Conservation (phyloP, 2,888 invertebrate genomes). For the Luperina nickerlii region DNA sequence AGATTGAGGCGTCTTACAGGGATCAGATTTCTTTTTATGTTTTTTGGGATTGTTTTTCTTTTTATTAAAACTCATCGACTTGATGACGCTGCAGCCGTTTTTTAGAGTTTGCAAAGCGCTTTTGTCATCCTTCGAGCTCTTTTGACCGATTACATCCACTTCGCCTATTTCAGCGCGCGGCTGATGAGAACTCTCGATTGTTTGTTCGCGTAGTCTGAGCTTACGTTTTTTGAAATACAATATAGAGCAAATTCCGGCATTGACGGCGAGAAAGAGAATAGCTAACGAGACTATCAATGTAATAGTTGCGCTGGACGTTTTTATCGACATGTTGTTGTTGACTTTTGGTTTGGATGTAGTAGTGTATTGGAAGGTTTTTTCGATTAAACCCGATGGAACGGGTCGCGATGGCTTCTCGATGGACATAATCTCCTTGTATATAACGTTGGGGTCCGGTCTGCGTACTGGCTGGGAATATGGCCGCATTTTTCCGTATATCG, state of each 20-base stretch:
- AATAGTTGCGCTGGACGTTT: slow-evolving; percentile 91
- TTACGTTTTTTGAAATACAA: slow-evolving; percentile 92
- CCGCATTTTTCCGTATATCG: slow-evolving; percentile 77
- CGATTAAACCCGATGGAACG: slow-evolving; percentile 78
- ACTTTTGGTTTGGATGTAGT: slow-evolving; percentile 77
- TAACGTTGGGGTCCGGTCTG: slow-evolving; percentile 76
- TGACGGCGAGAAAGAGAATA: slow-evolving; percentile 93
- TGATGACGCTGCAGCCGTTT: slow-evolving; percentile 91
- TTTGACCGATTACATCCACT: slow-evolving; percentile 87
- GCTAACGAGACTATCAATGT: slow-evolving; percentile 92
- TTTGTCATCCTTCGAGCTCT: slow-evolving; percentile 85
- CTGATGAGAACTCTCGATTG: slow-evolving; percentile 84
- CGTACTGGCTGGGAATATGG: slow-evolving; percentile 75
- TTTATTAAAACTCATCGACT: slow-evolving; percentile 89
- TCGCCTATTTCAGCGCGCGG: slow-evolving; percentile 88
- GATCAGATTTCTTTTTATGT: slow-evolving; percentile 88
- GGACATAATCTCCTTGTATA: slow-evolving; percentile 84
- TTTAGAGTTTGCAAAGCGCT: slow-evolving; percentile 85
- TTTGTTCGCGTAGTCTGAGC: slow-evolving; percentile 87
- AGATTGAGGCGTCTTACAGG: slow-evolving; percentile 90
- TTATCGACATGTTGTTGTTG: slow-evolving; percentile 79
- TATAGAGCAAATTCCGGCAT: slow-evolving; percentile 92
- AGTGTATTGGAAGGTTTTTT: slow-evolving; percentile 73
- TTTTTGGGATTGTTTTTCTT: slow-evolving; percentile 89
- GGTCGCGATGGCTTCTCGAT: slow-evolving; percentile 82